Percentiles rank a stretch among this genome's conserved stretches.
These are phyloP conservation scores for Macropodus opercularis DNA, from an alignment of 2,797 vertebrate species.

Conservation along the genomic window DNA sequence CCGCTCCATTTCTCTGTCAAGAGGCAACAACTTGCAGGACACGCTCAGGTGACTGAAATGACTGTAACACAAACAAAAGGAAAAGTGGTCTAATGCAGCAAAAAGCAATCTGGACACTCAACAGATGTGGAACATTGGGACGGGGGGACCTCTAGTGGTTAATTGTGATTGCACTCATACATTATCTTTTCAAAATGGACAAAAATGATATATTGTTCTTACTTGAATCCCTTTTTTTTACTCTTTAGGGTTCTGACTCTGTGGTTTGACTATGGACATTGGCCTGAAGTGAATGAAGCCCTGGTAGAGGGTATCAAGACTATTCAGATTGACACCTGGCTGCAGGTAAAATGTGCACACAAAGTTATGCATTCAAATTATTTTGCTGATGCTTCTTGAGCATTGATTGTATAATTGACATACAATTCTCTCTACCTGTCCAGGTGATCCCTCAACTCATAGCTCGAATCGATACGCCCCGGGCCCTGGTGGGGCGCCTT, in stretches of 20 bases:
- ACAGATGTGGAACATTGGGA: constrained; percentile 14
- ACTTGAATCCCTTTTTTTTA: not conserved
- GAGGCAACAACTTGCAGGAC: constrained; percentile 98
- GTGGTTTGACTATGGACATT: constrained; percentile 99
- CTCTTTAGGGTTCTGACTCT: constrained; percentile 92
- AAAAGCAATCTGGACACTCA: not conserved
- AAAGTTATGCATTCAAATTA: not conserved
- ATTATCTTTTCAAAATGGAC: too few relatives aligned
- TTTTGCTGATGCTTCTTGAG: too few relatives aligned
- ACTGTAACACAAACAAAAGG: not conserved
- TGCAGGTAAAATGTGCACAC: constrained; percentile 84
- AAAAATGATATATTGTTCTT: not conserved
- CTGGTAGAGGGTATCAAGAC: constrained; percentile 98
- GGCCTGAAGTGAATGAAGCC: constrained; percentile 98
- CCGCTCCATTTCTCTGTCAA: constrained; percentile 95
- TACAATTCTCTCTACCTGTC: constrained; percentile 11
- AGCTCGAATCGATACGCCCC: constrained; percentile 96
- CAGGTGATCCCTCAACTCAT: constrained; percentile 99
- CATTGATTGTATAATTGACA: too few relatives aligned
- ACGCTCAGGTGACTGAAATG: constrained; percentile 88
- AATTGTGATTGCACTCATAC: not conserved
- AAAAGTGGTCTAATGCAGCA: not conserved
- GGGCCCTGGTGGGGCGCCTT: constrained; percentile 94
- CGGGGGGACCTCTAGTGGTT: constrained; percentile 74
- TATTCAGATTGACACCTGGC: constrained; percentile 98